These are phyloP conservation scores for Sebastes kiyomatsui DNA, from an alignment of 2,797 vertebrate genomes.

Conservation along the genomic window DNA sequence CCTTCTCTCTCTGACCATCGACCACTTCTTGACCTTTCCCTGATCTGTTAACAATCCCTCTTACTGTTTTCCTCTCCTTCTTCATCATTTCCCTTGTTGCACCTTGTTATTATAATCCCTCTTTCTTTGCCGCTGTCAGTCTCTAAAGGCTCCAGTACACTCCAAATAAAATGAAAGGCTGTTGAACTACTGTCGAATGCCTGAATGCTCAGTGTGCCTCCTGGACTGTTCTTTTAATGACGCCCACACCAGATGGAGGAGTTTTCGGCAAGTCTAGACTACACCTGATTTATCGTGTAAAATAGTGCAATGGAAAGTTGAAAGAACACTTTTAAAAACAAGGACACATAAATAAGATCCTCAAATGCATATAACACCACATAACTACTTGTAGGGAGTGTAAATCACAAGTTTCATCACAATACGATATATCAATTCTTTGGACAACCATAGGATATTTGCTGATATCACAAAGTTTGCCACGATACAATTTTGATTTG, in stretches of 20 bases:
- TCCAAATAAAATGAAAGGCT: constrained; percentile 24
- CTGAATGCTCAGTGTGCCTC: constrained; percentile 3
- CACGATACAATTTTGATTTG: background rate
- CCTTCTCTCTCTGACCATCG: background rate
- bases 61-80: background rate
- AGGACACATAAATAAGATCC: background rate
- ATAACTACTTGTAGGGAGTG: background rate
- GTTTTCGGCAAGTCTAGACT: background rate
- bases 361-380: background rate
- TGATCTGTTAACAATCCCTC: constrained; percentile 15
- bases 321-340: background rate
- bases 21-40: constrained; percentile 25
- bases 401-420: background rate
- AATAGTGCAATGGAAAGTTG: background rate
- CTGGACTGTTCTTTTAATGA: constrained; percentile 25
- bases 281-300: background rate
- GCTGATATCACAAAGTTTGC: background rate
- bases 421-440: no score
- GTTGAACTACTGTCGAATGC: constrained; percentile 29
- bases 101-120: constrained; percentile 12
- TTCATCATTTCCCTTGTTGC: constrained; percentile 1
- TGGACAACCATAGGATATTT: background rate
- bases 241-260: constrained; percentile 8
- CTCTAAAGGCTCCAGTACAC: constrained; percentile 4
- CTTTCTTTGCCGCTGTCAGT: background rate